A percentile compares a stretch with the other conserved stretches of the same genome.
Evolutionary conservation across 2,888 invertebrate genomes (phyloP).

Genomic region (Drosophila sordidula): DNA sequence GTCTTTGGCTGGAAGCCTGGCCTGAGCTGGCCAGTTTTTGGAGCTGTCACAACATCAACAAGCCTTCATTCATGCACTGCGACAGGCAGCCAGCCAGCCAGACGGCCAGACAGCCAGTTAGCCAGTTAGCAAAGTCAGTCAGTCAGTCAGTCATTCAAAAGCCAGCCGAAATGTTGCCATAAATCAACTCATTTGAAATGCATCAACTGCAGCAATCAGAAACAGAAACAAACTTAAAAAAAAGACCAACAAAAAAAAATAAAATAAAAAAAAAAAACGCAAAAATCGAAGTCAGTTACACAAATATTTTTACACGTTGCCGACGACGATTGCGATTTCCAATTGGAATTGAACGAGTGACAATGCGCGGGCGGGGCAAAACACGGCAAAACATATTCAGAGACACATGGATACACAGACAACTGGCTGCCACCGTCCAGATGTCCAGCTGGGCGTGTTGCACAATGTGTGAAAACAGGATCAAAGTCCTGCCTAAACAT

Average conservation of each 20-base stretch:
- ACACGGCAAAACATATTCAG: slow-evolving; percentile 23
- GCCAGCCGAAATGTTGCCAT: slow-evolving; percentile 73
- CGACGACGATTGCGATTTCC: slow-evolving; percentile 60
- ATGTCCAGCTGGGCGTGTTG: slow-evolving; percentile 56
- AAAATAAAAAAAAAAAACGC: slow-evolving; percentile 35
- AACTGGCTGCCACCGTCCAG: slow-evolving; percentile 9
- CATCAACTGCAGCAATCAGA: slow-evolving; percentile 82
- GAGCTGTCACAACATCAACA: slow-evolving; percentile 78
- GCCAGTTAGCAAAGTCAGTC: slow-evolving; percentile 45
- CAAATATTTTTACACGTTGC: slow-evolving; percentile 77
- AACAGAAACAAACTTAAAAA: slow-evolving; percentile 71
- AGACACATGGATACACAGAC: slow-evolving; percentile 11
- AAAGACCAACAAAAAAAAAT: slow-evolving; percentile 30
- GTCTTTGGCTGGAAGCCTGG: slow-evolving; percentile 54
- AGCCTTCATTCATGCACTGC: slow-evolving; percentile 75
- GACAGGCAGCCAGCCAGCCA: slow-evolving; percentile 56
- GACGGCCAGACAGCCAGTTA: slow-evolving; percentile 34
- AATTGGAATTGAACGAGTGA: slow-evolving; percentile 65
- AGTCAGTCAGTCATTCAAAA: slow-evolving; percentile 66
- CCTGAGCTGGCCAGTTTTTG: slow-evolving; percentile 64
- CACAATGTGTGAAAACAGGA: slow-evolving; percentile 79
- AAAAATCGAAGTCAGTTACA: slow-evolving; percentile 73
- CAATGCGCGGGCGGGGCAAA: slow-evolving; percentile 72
- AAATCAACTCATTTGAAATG: slow-evolving; percentile 81
- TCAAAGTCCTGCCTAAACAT: slow-evolving; percentile 74